phyloP scores from a whole-genome alignment of 2,888 invertebrate species.

The Serrognathus titanus region DNA sequence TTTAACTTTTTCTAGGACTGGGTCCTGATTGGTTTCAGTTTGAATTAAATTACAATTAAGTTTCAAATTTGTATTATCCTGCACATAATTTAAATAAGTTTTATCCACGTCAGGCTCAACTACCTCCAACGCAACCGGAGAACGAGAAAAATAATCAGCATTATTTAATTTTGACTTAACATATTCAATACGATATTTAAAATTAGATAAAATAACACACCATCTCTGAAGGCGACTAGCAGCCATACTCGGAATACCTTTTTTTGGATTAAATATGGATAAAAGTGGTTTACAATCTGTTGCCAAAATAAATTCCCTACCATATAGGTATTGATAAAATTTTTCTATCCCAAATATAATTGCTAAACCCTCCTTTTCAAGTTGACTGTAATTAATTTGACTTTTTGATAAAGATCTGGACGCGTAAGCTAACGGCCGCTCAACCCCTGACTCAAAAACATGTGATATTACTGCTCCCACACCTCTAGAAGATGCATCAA shows the following conservation, averaged over 20 bases:
- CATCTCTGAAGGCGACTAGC: conserved; percentile 28
- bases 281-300: conserved; percentile 36
- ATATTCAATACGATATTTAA: conserved; percentile 23
- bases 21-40: background rate
- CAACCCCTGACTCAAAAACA: conserved; percentile 6
- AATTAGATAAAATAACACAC: conserved; percentile 23
- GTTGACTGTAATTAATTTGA: conserved; percentile 24
- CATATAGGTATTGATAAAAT: conserved; percentile 40
- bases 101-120: background rate
- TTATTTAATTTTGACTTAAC: conserved; percentile 24
- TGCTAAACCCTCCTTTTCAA: conserved; percentile 29
- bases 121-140: conserved; percentile 6
- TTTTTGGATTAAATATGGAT: conserved; percentile 35
- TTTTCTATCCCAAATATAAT: conserved; percentile 36
- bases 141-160: conserved; percentile 28
- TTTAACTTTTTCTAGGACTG: background rate
- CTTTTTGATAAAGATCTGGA: conserved; percentile 29
- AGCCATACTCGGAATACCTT: conserved; percentile 34
- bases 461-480: conserved; percentile 33
- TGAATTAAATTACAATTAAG: background rate
- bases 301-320: conserved; percentile 35
- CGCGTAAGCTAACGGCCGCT: conserved; percentile 35
- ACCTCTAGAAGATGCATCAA: conserved; percentile 21
- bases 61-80: background rate
- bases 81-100: conserved; percentile 3